These are phyloP conservation scores for Callimorpha dominula DNA, from an alignment of 2,888 invertebrate species.

Conservation along the genomic window DNA sequence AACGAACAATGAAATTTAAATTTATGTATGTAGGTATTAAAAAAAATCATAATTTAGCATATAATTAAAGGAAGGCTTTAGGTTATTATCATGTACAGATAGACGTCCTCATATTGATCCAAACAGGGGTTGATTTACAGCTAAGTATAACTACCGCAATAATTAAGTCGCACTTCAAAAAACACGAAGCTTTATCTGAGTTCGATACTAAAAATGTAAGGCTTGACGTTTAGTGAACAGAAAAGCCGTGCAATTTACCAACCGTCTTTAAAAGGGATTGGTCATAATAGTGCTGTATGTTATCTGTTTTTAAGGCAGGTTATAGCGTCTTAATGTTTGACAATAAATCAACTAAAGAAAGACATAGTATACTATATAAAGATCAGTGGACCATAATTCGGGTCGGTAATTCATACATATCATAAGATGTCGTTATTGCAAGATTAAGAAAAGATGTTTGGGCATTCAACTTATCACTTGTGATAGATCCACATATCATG, in stretches of 20 bases:
- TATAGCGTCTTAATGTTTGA: not conserved
- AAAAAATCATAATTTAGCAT: not conserved
- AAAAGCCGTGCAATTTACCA: not conserved
- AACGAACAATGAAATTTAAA: not conserved
- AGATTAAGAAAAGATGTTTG: too few species aligned
- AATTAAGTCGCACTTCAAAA: conserved; percentile 52
- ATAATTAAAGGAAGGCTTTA: too few species aligned
- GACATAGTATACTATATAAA: not conserved
- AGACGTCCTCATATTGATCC: not conserved
- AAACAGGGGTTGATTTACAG: not conserved
- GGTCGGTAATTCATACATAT: too few species aligned
- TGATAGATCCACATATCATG: too few species aligned
- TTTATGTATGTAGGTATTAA: not conserved
- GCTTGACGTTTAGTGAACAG: conserved; percentile 36
- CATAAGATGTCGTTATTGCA: too few species aligned
- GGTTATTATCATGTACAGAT: too few species aligned
- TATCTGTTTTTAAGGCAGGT: not conserved
- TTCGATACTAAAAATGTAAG: conserved; percentile 46
- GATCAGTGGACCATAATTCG: not conserved
- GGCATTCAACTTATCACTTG: too few species aligned
- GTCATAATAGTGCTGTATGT: not conserved
- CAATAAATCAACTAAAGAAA: not conserved
- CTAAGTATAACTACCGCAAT: not conserved
- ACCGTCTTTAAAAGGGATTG: too few species aligned
- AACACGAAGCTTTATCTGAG: conserved; percentile 58